Evolutionary conservation across 2,113 vertebrate genomes (phyloP).

Genomic region (Vanacampus margaritifer): DNA sequence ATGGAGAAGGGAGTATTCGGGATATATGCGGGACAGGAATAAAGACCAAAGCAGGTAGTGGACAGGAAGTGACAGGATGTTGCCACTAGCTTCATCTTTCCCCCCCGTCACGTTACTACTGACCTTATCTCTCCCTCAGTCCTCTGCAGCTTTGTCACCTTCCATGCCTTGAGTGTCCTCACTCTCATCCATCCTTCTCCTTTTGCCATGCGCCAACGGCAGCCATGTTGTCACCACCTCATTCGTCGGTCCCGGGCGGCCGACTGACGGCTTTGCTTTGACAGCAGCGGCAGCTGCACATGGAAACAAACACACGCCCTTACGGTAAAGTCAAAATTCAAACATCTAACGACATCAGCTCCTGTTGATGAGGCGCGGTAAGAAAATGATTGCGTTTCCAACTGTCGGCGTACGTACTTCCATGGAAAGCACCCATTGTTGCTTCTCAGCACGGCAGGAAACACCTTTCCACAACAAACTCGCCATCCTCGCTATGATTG

Average conservation of each 20-base stretch:
- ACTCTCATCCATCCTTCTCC: slow-evolving; percentile 27
- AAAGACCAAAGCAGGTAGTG: slow-evolving; percentile 15
- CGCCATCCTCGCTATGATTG: slow-evolving; percentile 41
- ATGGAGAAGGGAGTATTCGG: slow-evolving; percentile 26
- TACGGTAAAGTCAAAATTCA: not conserved
- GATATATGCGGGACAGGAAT: slow-evolving; percentile 33
- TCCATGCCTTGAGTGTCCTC: slow-evolving; percentile 6
- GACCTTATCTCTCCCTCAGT: slow-evolving; percentile 21
- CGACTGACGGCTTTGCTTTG: not conserved
- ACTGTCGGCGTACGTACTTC: slow-evolving; percentile 67
- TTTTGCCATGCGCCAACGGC: slow-evolving; percentile 44
- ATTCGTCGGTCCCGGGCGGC: slow-evolving; percentile 48
- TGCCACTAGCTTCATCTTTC: not conserved
- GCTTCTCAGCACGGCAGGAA: slow-evolving; percentile 65
- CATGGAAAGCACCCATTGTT: slow-evolving; percentile 77
- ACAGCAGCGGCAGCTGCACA: not conserved
- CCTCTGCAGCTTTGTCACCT: slow-evolving; percentile 23
- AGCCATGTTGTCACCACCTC: slow-evolving; percentile 46
- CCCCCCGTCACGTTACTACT: slow-evolving; percentile 37
- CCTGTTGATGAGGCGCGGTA: slow-evolving; percentile 47
- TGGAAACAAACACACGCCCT: slow-evolving; percentile 3
- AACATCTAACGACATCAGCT: slow-evolving; percentile 41
- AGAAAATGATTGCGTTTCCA: slow-evolving; percentile 67
- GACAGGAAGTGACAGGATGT: slow-evolving; percentile 33
- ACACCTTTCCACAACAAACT: slow-evolving; percentile 71